Base-by-base conservation (phyloP, 2,113 vertebrate species). In the Grus americana region DNA sequence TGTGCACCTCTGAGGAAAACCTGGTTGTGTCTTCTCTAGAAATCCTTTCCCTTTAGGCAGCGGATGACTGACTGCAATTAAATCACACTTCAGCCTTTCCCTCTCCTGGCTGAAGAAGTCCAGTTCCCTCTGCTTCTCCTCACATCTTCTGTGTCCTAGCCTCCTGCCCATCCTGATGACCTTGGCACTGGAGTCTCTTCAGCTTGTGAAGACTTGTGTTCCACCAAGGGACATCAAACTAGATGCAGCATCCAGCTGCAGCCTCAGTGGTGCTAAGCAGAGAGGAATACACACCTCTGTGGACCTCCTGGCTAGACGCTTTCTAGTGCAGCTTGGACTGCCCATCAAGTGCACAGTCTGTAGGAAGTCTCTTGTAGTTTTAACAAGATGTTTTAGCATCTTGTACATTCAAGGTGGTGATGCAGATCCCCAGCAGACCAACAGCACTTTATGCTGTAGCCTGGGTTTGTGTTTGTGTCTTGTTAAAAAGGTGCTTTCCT, bases 401-500 rank as follows among this genome's bases (percentile, higher is more conserved):
- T 38, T 24, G 3, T 52, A 9, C 8, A 0, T 72, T 59, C 6
- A 36, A 50, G 32, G 32, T 54, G 59, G 46, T 75, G 32, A 36
- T 58, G 40, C 34, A 52, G 57, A 55, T 57, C 16, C 11, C 16
- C 27, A 19, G 50, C 40, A 54, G 63, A 61, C 17, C 29, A 42
- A 11, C 22, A 61, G 11, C 2, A 0, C 49, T 72, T 61, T 44
- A 19, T 2, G 2, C 20, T 29, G 47, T 47, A 65, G 18, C 18
- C 9, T 52, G 13, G 34, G 9, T 61, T 18, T 40, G 12, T 42
- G 4, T 61, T 66, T 55, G 50, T 62, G 52, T 49, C 66, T 84
- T 84, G 70, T 67, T 79, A 75, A 91, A 94, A 88, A 94, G 67
- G 46, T 91, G 17, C 30, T 96, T 96, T 95, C 73, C 42, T 71